Percentiles rank a stretch among this genome's conserved stretches.
These are phyloP conservation scores for Conopomorpha cramerella DNA, from an alignment of 1,140 invertebrate genomes.

Conservation along the genomic window DNA sequence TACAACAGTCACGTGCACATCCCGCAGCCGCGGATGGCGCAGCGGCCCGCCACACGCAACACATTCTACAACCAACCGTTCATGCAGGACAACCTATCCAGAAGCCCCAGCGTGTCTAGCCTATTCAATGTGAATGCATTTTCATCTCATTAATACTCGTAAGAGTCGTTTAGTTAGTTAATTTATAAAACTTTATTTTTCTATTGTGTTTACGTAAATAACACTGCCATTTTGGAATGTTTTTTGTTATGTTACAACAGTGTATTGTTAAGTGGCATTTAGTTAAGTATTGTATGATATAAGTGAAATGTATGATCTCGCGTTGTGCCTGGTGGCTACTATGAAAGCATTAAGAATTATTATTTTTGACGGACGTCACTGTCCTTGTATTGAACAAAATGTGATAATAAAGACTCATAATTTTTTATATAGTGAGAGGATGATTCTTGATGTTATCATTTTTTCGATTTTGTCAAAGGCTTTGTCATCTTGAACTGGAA, in stretches of 20 bases:
- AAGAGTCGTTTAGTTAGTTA: too few species aligned
- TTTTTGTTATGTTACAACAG: conserved; percentile 43
- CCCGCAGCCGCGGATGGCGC: conserved; percentile 34
- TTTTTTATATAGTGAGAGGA: conserved; percentile 47
- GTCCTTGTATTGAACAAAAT: conserved; percentile 51
- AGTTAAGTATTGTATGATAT: conserved; percentile 32
- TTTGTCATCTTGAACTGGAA: conserved; percentile 52
- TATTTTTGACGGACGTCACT: conserved; percentile 53
- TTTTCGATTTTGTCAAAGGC: conserved; percentile 34
- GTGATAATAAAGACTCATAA: conserved; percentile 58
- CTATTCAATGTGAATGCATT: conserved; percentile 36
- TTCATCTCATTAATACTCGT: conserved; percentile 20
- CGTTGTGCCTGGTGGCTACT: conserved; percentile 42
- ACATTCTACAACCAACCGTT: conserved; percentile 13
- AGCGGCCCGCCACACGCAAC: conserved; percentile 21
- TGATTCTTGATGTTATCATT: conserved; percentile 61
- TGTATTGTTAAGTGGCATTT: conserved; percentile 47
- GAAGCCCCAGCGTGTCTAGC: conserved; percentile 27
- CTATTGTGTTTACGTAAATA: conserved; percentile 30
- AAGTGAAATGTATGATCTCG: conserved; percentile 57
- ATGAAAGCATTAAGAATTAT: conserved; percentile 60
- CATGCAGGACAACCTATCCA: conserved; percentile 21
- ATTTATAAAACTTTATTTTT: conserved; percentile 15
- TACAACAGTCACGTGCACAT: conserved; percentile 47
- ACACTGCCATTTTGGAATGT: conserved; percentile 51